Conservation (phyloP, 2,797 vertebrate species). For the Psittacula derbiana region DNA sequence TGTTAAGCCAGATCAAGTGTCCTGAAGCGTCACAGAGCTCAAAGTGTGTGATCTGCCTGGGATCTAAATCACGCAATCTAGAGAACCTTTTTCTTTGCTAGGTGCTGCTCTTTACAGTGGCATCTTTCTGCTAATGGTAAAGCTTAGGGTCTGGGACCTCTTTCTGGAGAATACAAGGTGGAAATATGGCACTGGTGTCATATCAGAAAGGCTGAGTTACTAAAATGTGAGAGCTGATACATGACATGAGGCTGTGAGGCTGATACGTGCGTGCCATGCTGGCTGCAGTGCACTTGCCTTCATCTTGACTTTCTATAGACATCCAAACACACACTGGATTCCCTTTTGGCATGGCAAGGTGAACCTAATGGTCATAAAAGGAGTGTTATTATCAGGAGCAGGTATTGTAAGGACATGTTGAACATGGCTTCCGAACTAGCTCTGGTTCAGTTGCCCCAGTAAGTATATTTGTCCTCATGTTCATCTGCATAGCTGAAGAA, state of each 20-base stretch:
- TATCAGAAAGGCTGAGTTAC: not conserved
- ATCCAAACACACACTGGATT: not conserved
- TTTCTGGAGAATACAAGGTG: not conserved
- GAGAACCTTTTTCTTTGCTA: not conserved
- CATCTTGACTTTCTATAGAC: not conserved
- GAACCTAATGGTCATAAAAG: not conserved
- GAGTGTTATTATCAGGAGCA: not conserved
- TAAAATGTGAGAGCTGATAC: not conserved
- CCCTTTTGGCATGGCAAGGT: not conserved
- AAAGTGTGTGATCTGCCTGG: not conserved
- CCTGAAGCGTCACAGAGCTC: not conserved
- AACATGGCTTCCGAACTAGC: not conserved
- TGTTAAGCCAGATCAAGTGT: not conserved
- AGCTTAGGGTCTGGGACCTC: not conserved
- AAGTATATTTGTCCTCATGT: not conserved
- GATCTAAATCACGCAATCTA: not conserved
- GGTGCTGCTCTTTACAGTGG: not conserved
- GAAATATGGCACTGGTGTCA: not conserved
- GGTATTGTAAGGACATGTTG: not conserved
- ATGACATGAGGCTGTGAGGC: fast-evolving
- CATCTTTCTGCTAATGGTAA: not conserved
- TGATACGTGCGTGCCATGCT: fast-evolving
- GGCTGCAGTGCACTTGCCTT: not conserved
- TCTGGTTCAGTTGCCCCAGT: not conserved
- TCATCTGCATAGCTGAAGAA: not conserved